phyloP scores from a whole-genome alignment of 2,888 invertebrate species.

The Brenthis daphne region DNA sequence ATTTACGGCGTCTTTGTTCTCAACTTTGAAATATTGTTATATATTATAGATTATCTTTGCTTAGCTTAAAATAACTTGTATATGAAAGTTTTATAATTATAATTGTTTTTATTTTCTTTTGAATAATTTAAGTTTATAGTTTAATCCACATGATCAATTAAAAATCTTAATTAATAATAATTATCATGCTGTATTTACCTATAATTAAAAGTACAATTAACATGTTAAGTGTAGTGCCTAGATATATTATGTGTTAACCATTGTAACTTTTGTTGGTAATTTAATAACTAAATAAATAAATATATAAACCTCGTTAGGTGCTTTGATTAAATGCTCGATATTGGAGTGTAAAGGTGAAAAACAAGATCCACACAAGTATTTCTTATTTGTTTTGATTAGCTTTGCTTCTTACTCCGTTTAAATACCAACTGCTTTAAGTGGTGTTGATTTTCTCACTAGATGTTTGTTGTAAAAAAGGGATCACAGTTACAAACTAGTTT shows the following conservation, averaged over 20 bases:
- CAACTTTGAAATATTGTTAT: slow-evolving; percentile 23
- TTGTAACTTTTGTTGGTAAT: too few relatives aligned
- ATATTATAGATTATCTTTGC: slow-evolving; percentile 23
- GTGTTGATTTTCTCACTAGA: slow-evolving; percentile 24
- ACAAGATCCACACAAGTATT: slow-evolving; percentile 11
- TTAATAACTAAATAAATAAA: too few relatives aligned
- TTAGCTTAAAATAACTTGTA: slow-evolving; percentile 9
- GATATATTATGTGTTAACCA: too few relatives aligned
- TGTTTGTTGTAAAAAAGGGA: slow-evolving; percentile 9
- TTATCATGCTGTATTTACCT: too few relatives aligned
- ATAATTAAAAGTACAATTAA: too few relatives aligned
- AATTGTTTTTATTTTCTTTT: too few relatives aligned
- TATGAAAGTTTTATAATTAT: background rate
- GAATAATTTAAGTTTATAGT: too few relatives aligned
- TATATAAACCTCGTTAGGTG: background rate
- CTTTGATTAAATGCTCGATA: slow-evolving; percentile 8
- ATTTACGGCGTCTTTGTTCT: slow-evolving; percentile 28
- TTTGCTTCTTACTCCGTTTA: slow-evolving; percentile 5
- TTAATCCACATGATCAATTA: too few relatives aligned
- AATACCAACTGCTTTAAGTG: slow-evolving; percentile 17
- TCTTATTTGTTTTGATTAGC: slow-evolving; percentile 17
- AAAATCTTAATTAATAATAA: too few relatives aligned
- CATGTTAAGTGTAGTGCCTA: too few relatives aligned
- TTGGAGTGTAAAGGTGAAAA: slow-evolving; percentile 10
- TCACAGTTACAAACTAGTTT: slow-evolving; percentile 6